Conservation (phyloP, 1,140 invertebrate genomes). For the Drosophila obscura region DNA sequence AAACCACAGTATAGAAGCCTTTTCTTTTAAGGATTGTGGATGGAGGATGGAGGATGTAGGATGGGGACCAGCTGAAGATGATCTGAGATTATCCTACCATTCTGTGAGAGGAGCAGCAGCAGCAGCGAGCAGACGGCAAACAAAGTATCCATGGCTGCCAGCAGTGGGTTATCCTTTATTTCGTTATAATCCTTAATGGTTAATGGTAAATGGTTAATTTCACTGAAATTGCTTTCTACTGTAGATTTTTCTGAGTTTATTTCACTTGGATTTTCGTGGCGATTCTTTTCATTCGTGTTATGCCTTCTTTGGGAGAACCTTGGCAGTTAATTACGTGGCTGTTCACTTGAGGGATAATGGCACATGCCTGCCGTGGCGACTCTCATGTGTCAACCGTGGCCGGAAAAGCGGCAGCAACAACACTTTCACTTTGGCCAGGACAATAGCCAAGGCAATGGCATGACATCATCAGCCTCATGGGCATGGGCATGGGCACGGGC, state of each 20-base stretch:
- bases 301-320: conserved; percentile 4
- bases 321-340: conserved; percentile 44
- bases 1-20: too few relatives aligned
- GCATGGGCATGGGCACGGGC: neutral
- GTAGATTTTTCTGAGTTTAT: conserved; percentile 19
- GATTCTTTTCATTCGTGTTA: conserved; percentile 14
- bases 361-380: conserved; percentile 53
- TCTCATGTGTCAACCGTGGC: conserved; percentile 57
- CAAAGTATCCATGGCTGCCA: conserved; percentile 61
- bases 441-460: conserved; percentile 46
- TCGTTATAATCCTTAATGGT: conserved; percentile 52
- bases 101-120: conserved; percentile 45
- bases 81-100: conserved; percentile 52
- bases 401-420: conserved; percentile 42
- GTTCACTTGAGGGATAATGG: conserved; percentile 59
- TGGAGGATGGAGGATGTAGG: too few relatives aligned
- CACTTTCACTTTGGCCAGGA: conserved; percentile 66
- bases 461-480: conserved; percentile 70
- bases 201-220: conserved; percentile 46
- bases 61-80: too few relatives aligned
- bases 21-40: too few relatives aligned
- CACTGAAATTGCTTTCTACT: conserved; percentile 10
- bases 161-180: conserved; percentile 32
- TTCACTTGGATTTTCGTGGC: conserved; percentile 19
- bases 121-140: conserved; percentile 50